A percentile compares a stretch with the other conserved stretches of the same genome.
Conservation (phyloP, 1,140 invertebrate species). For the Meloidogyne hapla region DNA sequence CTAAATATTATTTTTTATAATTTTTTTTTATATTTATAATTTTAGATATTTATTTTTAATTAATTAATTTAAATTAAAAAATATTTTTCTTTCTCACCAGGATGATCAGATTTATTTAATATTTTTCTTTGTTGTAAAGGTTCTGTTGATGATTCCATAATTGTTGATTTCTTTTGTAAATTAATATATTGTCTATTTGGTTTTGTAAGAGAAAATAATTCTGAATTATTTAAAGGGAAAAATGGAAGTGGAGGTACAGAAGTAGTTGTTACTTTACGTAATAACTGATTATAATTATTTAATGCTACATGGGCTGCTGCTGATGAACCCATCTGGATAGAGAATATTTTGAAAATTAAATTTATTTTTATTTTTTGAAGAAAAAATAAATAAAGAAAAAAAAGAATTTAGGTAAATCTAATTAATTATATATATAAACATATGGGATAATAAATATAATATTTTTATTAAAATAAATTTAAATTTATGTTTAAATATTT, state of each 20-base stretch:
- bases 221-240: constrained; percentile 8
- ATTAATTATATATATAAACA: not conserved
- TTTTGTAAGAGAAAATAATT: not conserved
- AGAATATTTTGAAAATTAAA: not conserved
- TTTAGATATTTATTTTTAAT: not conserved
- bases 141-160: not conserved
- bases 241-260: not conserved
- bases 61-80: too few relatives aligned
- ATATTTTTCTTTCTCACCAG: not conserved
- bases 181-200: not conserved
- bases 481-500: constrained; percentile 7
- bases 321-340: constrained; percentile 20
- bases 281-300: constrained; percentile 2
- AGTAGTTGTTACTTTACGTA: not conserved
- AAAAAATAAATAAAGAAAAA: not conserved
- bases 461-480: not conserved
- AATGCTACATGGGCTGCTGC: constrained; percentile 16
- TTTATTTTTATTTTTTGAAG: not conserved
- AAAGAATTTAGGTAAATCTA: not conserved
- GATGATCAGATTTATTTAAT: not conserved
- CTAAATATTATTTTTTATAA: too few relatives aligned
- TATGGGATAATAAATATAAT: not conserved
- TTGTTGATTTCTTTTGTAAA: not conserved
- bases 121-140: not conserved
- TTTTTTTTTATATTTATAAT: too few relatives aligned